Evolutionary conservation across 2,888 invertebrate species (phyloP).

Genomic region (Andrena camellia): DNA sequence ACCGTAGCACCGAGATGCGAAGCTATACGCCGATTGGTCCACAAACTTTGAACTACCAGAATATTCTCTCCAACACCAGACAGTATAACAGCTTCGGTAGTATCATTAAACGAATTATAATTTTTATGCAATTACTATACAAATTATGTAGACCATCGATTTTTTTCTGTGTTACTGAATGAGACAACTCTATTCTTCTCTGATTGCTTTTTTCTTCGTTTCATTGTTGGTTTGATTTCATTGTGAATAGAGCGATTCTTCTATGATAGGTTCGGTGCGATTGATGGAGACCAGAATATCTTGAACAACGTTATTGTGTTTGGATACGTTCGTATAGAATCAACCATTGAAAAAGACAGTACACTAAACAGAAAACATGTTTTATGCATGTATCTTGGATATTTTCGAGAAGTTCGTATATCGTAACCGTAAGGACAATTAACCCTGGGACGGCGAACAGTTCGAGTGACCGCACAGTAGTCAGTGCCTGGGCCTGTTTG

Average conservation of each 20-base stretch:
- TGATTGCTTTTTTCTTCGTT: conserved; percentile 57
- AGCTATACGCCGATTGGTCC: conserved; percentile 86
- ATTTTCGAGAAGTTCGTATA: no score
- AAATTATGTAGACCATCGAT: conserved; percentile 59
- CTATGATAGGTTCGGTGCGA: conserved; percentile 41
- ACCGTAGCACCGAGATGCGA: conserved; percentile 83
- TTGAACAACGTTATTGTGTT: conserved; percentile 28
- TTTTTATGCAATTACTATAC: conserved; percentile 59
- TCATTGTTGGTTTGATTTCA: conserved; percentile 59
- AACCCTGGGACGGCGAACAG: no score
- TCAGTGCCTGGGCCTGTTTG: no score
- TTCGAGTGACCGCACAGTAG: no score
- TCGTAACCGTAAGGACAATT: no score
- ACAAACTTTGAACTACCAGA: conserved; percentile 83
- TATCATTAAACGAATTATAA: conserved; percentile 89
- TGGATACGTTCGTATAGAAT: not conserved
- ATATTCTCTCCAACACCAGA: conserved; percentile 89
- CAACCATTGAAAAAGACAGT: not conserved
- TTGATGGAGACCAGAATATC: conserved; percentile 46
- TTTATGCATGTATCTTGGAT: no score
- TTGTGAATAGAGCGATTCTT: conserved; percentile 60
- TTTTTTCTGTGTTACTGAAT: conserved; percentile 67
- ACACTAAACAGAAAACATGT: not conserved
- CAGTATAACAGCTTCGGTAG: conserved; percentile 98
- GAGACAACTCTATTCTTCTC: conserved; percentile 61